Base-by-base conservation (phyloP, 2,797 vertebrate genomes). In the Hylomyscus alleni region DNA sequence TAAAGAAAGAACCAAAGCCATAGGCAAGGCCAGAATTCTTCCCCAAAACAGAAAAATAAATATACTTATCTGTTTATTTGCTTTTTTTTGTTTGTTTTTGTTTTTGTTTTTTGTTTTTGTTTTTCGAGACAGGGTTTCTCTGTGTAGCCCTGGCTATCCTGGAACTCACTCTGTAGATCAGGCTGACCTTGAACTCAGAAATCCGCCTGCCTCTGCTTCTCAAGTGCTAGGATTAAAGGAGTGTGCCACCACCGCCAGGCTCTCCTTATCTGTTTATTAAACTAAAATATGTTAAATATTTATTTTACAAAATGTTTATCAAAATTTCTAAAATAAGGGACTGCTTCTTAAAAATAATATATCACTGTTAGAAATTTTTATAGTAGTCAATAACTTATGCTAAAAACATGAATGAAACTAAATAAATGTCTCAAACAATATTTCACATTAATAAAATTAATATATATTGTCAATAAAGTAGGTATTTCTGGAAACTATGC, bases 271-370 rank as follows among this genome's bases (percentile, higher is more conserved):
- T 80, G 47, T 40, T 95, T 93, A 90, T 65, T 93, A 77, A 90
- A 92, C 81, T 77, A 72, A 93, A 93, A 96, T 75, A 52, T 44
- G 54, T 54, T 93, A 54, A 75, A 91, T 83, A 92, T 76, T 31
- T 69, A 89, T 78, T 91, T 95, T 81, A 94, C 26, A 96, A 94
- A 90, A 90, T 10, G 17, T 15, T 88, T 91, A 93, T 40, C 76
- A 87, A 89, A 93, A 62, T 91, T 80, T 96, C 56, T 77, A 92
- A 95, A 94, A 77, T 97, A 92, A 8, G 29, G 19, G 73, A 95
- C 17, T 89, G 0, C 12, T 9, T 4, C 75, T 96, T 85, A 31
- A 95, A 95, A 96, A 89, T 95, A 31, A 75, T 54, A 83, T 50
- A 83, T 54, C 82, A 58, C 52, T 93, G 4, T 52, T 40, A 90